Percentiles rank a stretch among this genome's conserved stretches.
phyloP scores from a whole-genome alignment of 2,797 vertebrate species.

The Anniella stebbinsi region DNA sequence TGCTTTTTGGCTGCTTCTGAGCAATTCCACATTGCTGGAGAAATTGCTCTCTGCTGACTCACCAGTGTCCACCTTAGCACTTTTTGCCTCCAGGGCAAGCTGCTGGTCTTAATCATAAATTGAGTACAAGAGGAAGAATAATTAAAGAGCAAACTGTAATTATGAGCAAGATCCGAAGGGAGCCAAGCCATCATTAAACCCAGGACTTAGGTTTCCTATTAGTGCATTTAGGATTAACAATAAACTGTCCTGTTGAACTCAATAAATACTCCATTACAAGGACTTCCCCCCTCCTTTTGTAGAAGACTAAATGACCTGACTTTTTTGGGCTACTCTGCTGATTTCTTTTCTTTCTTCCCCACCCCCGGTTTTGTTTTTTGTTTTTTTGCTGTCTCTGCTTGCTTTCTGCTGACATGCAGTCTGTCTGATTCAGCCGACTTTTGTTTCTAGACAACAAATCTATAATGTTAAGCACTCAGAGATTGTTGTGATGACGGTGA shows the following conservation, averaged over 20 bases:
- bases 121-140: slow-evolving; percentile 77
- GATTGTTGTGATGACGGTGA: background rate
- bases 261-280: slow-evolving; percentile 72
- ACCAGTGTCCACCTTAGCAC: slow-evolving; percentile 70
- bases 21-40: slow-evolving; percentile 31
- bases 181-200: slow-evolving; percentile 68
- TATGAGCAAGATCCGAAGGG: slow-evolving; percentile 77
- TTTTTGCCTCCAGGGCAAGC: slow-evolving; percentile 67
- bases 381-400: slow-evolving; percentile 27
- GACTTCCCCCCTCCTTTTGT: slow-evolving; percentile 55
- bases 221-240: slow-evolving; percentile 76
- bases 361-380: too few species aligned
- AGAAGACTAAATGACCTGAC: slow-evolving; percentile 51
- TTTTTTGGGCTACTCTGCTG: slow-evolving; percentile 48
- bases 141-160: slow-evolving; percentile 80
- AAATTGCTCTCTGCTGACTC: slow-evolving; percentile 54
- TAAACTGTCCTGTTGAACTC: slow-evolving; percentile 73
- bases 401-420: slow-evolving; percentile 8
- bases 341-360: background rate
- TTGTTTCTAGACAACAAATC: background rate
- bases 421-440: slow-evolving; percentile 30
- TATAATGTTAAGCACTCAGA: background rate
- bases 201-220: slow-evolving; percentile 68
- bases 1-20: slow-evolving; percentile 46
- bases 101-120: slow-evolving; percentile 78